Evolutionary conservation across 2,888 invertebrate genomes (phyloP), one percentile per base, ranked within the genome.

Genomic region (Caenorhabditis sp.): DNA sequence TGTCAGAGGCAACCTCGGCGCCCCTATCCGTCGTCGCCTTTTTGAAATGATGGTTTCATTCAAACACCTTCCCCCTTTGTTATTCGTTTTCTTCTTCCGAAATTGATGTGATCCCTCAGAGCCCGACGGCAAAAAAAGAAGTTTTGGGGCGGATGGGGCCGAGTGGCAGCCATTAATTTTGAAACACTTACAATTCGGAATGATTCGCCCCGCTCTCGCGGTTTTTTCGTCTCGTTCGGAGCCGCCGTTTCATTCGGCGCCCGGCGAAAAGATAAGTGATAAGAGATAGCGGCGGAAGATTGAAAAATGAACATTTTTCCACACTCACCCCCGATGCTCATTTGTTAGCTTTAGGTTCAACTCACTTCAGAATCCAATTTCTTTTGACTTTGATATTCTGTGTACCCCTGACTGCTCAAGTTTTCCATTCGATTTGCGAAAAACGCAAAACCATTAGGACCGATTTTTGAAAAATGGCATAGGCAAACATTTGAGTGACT

Each of bases 231-330:
- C 46, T 55, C 52, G 50, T 68, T 68, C 68, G 45, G 45, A 24
- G 32, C 27, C n/a, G 27, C 52, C 52, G 48, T 50, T 59, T 53
- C 45, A 55, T 43, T 65, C 56, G 45, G 55, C 35, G 35, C 9
- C 6, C 6, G 9, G 35, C 22, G 22, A 50, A 43, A 39, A 45
- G n/a, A 70, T 48, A 48, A 48, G 68, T 59, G 68, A 68, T 68
- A 59, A 68, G 58, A 50, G 35, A 35, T 27, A 41, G 30, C 13
- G 20, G 35, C 37, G 53, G 26, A 24, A 45, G 52, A 59, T 59
- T 59, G 59, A 70, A 70, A 70, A 70, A 59, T 70, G 70, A 70
- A 70, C 70, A 70, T 70, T 58, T 68, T 43, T 41, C 24, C 17
- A 30, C 61, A 26, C n/a, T n/a, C n/a, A 46, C 26, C 11, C 65